phyloP scores from a whole-genome alignment of 2,113 vertebrate genomes.

The Varanus salvator region DNA sequence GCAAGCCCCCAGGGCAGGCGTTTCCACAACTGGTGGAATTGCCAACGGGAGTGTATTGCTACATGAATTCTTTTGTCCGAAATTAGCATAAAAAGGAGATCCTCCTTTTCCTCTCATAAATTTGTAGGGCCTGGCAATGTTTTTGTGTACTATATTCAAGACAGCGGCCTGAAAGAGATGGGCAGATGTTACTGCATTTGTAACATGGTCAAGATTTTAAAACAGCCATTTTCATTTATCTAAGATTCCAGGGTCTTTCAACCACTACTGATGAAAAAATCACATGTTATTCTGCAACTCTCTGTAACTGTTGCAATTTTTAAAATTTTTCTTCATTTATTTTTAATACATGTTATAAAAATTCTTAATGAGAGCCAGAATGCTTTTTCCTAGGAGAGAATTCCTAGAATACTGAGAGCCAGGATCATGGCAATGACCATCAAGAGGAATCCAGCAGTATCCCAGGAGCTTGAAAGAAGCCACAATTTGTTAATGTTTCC shows the following conservation, averaged over 20 bases:
- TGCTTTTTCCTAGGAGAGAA: too few species aligned
- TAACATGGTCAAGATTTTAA: background rate
- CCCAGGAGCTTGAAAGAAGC: too few species aligned
- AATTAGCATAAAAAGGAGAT: background rate
- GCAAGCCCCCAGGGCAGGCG: background rate
- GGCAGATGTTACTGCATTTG: background rate
- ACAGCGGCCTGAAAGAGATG: background rate
- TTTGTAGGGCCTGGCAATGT: background rate
- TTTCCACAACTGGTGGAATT: background rate
- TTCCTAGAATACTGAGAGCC: too few species aligned
- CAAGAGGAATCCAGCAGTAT: too few species aligned
- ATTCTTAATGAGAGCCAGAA: too few species aligned
- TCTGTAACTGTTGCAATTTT: background rate
- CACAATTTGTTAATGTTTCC: too few species aligned
- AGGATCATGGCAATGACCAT: too few species aligned
- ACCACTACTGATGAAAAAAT: background rate
- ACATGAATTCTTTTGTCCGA: background rate
- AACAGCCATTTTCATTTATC: background rate
- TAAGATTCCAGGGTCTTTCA: background rate
- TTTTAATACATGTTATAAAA: too few species aligned
- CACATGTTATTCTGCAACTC: background rate
- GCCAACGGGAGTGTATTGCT: background rate
- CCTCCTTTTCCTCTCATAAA: background rate
- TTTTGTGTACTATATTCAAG: background rate
- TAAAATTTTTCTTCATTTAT: too few species aligned